Evolutionary conservation across 2,888 invertebrate species (phyloP), one percentile per base, ranked within the genome.

Genomic region (Dorcus hopei): DNA sequence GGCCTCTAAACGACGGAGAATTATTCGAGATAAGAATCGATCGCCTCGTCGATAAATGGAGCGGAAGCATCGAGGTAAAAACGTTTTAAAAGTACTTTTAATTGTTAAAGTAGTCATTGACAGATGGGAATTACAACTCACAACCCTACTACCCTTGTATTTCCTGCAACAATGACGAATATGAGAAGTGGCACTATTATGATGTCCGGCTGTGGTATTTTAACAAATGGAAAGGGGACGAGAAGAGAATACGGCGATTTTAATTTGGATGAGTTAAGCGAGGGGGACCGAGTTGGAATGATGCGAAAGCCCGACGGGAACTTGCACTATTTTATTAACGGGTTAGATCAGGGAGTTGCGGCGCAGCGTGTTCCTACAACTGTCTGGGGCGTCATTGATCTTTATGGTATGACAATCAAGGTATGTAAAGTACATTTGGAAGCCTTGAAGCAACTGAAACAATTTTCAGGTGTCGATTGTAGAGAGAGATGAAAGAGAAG

Each of bases 111-210:
- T 19, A 3, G n/a, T 19, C 50, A 38, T 53, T 65, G 68, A 55
- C 75, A 88, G 83, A 93, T 95, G 65, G 96, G 95, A 39, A 90
- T 97, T 7, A 96, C 96, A 0, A 91, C 93, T 9, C 96, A 97
- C 74, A 93, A 95, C 79, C 97, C 97, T 2, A 87, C 88, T 1
- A 87, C 87, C 0, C 82, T 97, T 58, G 89, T 95, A 60, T 96
- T 96, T 77, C 97, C 97, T 2, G 94, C 96, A 0, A 97, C 97
- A 2, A 96, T 97, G 95, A 97, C 97, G 0, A 97, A 97, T 76
- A 92, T 97, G 91, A 87, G 95, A 57, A 87, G 89, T 23, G 89
- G 95, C 7, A 94, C 93, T 1, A 91, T 93, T 38, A 94, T 94
- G 91, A 96, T 97, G 96, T 96, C 96, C 14, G 97, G 97, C 0